Conservation (phyloP, 2,888 invertebrate genomes). For the Megastigmus dorsalis region DNA sequence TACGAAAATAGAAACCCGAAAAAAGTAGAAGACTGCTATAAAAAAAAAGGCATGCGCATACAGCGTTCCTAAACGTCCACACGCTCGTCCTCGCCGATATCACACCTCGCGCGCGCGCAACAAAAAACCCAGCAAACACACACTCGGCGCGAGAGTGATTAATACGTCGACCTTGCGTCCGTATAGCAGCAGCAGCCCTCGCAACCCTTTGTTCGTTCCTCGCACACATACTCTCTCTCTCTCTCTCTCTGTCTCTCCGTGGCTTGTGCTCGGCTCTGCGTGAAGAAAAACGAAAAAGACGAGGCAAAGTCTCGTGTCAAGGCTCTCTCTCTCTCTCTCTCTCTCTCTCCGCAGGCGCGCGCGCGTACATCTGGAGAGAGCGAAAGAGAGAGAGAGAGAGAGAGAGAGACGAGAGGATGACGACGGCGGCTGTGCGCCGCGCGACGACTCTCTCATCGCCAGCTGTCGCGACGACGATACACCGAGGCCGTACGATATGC, state of each 20-base stretch:
- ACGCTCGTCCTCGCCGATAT: not conserved
- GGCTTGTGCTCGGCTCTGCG: too few species aligned
- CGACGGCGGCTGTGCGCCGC: not conserved
- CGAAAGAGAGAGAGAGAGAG: too few species aligned
- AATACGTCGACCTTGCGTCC: constrained; percentile 21
- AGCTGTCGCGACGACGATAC: constrained; percentile 18
- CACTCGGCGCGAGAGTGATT: not conserved
- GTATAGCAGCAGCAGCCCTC: not conserved
- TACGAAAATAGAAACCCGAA: constrained; percentile 20
- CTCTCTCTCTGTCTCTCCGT: not conserved
- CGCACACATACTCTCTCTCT: not conserved
- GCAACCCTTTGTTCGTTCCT: constrained; percentile 25
- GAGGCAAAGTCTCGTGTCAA: constrained; percentile 58
- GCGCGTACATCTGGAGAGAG: constrained; percentile 38
- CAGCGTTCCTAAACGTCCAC: too few species aligned
- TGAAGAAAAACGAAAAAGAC: constrained; percentile 1
- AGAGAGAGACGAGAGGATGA: too few species aligned
- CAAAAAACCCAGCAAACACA: not conserved
- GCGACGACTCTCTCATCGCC: not conserved
- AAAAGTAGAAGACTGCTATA: not conserved
- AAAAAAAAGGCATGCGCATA: not conserved
- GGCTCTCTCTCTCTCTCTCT: constrained; percentile 51
- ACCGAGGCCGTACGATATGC: too few species aligned
- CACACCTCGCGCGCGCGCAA: not conserved
- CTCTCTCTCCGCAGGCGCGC: too few species aligned